A percentile compares a stretch with the other conserved stretches of the same genome.
phyloP scores from a whole-genome alignment of 2,888 invertebrate genomes.

The Vanessa cardui region DNA sequence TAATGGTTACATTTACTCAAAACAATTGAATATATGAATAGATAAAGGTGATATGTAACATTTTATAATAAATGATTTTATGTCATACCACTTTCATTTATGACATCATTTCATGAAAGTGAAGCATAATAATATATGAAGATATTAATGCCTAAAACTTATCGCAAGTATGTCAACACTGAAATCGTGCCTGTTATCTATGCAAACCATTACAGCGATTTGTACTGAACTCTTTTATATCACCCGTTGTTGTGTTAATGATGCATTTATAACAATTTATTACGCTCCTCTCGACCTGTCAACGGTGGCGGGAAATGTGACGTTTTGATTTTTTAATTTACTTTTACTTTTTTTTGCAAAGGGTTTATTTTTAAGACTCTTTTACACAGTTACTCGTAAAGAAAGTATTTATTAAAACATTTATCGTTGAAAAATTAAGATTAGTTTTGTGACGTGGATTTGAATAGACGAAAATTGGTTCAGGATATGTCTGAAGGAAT shows the following conservation, averaged over 20 bases:
- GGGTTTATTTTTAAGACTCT: not conserved
- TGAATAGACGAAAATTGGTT: too few species aligned
- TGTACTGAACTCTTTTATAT: constrained; percentile 19
- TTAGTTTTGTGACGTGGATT: too few species aligned
- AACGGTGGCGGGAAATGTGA: constrained; percentile 7
- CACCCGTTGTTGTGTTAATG: constrained; percentile 6
- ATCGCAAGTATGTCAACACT: constrained; percentile 12
- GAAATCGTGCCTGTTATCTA: constrained; percentile 14
- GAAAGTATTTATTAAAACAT: too few species aligned
- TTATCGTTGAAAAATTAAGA: too few species aligned
- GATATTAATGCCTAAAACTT: not conserved
- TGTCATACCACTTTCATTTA: too few species aligned
- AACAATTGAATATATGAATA: too few species aligned
- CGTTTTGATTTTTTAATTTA: not conserved
- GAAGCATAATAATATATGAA: not conserved
- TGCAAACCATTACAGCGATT: constrained; percentile 20
- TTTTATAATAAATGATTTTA: too few species aligned
- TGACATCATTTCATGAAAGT: too few species aligned
- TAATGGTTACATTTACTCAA: too few species aligned
- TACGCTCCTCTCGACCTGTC: constrained; percentile 16
- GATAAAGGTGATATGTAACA: too few species aligned
- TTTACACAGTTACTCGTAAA: too few species aligned
- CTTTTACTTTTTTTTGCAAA: not conserved
- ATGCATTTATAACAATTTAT: constrained; percentile 17
- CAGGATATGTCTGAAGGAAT: too few species aligned